A percentile compares a stretch with the other conserved stretches of the same genome.
Conservation (phyloP, 1,140 invertebrate genomes). For the Aradophagus sp. region DNA sequence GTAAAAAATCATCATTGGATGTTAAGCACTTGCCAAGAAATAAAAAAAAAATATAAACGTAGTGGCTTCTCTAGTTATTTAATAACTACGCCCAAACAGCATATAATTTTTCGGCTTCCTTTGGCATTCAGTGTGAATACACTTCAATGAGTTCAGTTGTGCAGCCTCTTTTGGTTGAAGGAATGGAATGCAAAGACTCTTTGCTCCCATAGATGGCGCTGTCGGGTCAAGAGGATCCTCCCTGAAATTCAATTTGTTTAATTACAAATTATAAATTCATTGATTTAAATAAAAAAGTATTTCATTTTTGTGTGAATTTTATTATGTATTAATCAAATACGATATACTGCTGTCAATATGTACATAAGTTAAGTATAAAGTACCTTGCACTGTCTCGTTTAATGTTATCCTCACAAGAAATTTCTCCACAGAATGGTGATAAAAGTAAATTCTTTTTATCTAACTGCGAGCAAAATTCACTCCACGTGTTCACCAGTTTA, state of each 20-base stretch:
- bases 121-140: constrained; percentile 67
- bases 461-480: constrained; percentile 85
- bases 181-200: constrained; percentile 97
- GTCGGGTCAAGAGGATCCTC: constrained; percentile 81
- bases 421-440: constrained; percentile 94
- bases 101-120: constrained; percentile 21
- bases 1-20: too few relatives aligned
- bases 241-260: too few relatives aligned
- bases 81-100: constrained; percentile 46
- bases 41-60: too few relatives aligned
- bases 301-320: too few relatives aligned
- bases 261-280: too few relatives aligned
- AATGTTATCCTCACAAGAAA: constrained; percentile 94
- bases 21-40: too few relatives aligned
- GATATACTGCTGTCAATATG: too few relatives aligned
- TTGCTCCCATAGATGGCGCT: constrained; percentile 97
- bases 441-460: constrained; percentile 93
- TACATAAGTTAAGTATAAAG: too few relatives aligned
- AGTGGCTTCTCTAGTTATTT: too few relatives aligned
- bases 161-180: constrained; percentile 83
- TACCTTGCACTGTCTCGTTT: constrained; percentile 95
- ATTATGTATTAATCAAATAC: too few relatives aligned
- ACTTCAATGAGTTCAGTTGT: constrained; percentile 81
- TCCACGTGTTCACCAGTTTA: constrained; percentile 84
- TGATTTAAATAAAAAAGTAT: constrained; percentile 17